phyloP scores from a whole-genome alignment of 2,888 invertebrate genomes.

The Ariolimax columbianus region DNA sequence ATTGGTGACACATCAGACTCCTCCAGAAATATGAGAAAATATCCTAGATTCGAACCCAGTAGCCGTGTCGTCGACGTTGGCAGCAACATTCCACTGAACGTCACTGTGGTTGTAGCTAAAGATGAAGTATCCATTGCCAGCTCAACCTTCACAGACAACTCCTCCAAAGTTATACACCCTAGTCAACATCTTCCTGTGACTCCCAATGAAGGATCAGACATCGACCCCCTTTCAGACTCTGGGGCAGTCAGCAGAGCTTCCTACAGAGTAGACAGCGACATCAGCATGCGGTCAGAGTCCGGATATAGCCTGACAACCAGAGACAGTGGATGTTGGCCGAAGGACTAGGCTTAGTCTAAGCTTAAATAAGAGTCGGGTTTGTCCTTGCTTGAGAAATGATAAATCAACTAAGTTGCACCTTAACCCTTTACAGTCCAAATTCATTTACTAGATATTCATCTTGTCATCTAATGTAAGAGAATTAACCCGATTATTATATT shows the following conservation, averaged over 20 bases:
- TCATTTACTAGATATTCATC: too few species aligned
- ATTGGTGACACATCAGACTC: neutral
- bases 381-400: too few species aligned
- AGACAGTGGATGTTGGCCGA: constrained; percentile 50
- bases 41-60: neutral
- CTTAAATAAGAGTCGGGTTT: too few species aligned
- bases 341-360: too few species aligned
- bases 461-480: too few species aligned
- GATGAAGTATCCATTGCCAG: constrained; percentile 40
- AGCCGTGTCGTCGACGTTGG: neutral
- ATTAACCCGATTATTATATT: too few species aligned
- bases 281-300: constrained; percentile 38
- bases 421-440: too few species aligned
- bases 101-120: constrained; percentile 35
- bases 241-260: constrained; percentile 46
- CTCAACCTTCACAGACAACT: constrained; percentile 22
- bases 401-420: too few species aligned
- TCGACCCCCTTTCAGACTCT: constrained; percentile 32
- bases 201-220: neutral
- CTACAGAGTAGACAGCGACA: constrained; percentile 45
- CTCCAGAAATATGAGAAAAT: neutral
- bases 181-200: neutral
- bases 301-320: constrained; percentile 38
- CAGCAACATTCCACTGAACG: neutral
- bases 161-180: neutral